Conservation (phyloP, 2,888 invertebrate genomes). For the Melinopterus prodromus region DNA sequence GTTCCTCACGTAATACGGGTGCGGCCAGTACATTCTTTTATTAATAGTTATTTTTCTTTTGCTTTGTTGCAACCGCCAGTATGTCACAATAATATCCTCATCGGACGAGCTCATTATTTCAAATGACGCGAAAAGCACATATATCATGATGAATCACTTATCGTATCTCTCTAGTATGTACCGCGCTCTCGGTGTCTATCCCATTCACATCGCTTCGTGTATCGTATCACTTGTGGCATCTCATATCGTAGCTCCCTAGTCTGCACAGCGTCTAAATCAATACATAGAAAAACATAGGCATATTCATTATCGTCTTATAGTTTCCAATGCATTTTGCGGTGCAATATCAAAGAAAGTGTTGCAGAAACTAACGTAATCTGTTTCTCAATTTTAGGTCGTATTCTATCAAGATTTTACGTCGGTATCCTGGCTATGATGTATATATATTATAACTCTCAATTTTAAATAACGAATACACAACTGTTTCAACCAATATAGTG, state of each 20-base stretch:
- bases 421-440: too few species aligned
- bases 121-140: slow-evolving; percentile 12
- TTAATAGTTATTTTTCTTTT: too few species aligned
- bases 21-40: slow-evolving; percentile 15
- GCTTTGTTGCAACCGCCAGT: not conserved
- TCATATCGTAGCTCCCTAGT: slow-evolving; percentile 12
- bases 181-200: slow-evolving; percentile 1
- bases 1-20: slow-evolving; percentile 17
- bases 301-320: too few species aligned
- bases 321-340: too few species aligned
- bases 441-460: too few species aligned
- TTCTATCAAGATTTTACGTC: too few species aligned
- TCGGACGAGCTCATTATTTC: slow-evolving; percentile 21
- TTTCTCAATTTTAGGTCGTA: too few species aligned
- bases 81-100: slow-evolving; percentile 18
- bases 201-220: slow-evolving; percentile 17
- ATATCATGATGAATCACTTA: slow-evolving; percentile 13
- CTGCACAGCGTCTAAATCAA: not conserved
- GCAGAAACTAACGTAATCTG: too few species aligned
- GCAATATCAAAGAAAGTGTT: too few species aligned
- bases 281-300: too few species aligned
- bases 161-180: slow-evolving; percentile 11
- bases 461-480: too few species aligned
- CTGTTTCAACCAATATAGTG: too few species aligned
- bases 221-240: slow-evolving; percentile 16